Percentiles rank a stretch among this genome's conserved stretches.
These are phyloP conservation scores for Solenodon paradoxus DNA, from an alignment of 2,113 vertebrate genomes.

Conservation along the genomic window DNA sequence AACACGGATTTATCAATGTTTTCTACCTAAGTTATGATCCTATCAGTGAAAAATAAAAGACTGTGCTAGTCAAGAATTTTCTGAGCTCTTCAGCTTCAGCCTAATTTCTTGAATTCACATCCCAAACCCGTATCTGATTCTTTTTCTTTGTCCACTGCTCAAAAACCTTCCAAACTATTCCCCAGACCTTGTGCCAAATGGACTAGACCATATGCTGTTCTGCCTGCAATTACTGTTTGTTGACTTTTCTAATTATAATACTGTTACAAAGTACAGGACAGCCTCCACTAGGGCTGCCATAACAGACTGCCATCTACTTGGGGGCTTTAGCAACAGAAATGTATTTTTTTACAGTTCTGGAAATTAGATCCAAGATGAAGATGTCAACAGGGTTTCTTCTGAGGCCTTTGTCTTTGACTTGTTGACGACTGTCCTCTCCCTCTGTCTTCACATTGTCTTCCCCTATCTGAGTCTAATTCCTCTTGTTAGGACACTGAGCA, in stretches of 20 bases:
- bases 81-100: background rate
- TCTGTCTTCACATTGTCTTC: background rate
- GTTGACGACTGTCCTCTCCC: background rate
- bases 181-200: background rate
- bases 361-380: background rate
- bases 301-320: background rate
- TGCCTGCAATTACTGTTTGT: background rate
- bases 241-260: background rate
- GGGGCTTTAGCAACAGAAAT: background rate
- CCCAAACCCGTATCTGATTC: background rate
- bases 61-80: background rate
- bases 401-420: background rate
- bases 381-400: background rate
- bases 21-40: background rate
- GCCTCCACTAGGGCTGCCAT: background rate
- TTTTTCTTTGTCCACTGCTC: background rate
- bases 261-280: background rate
- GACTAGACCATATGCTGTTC: background rate
- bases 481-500: background rate
- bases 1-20: background rate
- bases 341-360: background rate
- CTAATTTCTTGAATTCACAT: background rate
- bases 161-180: background rate
- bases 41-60: background rate
- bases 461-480: background rate